phyloP scores from a whole-genome alignment of 1,140 invertebrate genomes.

The Drosophila subobscura region DNA sequence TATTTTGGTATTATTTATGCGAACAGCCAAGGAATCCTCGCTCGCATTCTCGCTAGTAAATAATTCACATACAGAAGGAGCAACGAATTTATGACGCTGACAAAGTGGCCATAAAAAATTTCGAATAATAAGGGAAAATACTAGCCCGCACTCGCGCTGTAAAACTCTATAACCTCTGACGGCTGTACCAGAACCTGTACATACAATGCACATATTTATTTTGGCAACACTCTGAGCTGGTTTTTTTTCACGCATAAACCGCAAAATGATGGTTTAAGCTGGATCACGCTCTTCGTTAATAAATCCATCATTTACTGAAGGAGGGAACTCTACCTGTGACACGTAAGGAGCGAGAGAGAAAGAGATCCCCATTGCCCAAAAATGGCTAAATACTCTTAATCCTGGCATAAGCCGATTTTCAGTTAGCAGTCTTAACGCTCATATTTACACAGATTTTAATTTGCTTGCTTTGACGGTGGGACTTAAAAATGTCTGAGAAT shows the following conservation, averaged over 20 bases:
- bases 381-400: constrained; percentile 39
- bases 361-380: not conserved
- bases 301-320: constrained; percentile 66
- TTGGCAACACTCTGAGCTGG: constrained; percentile 46
- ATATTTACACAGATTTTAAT: constrained; percentile 67
- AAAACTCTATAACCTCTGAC: constrained; percentile 11
- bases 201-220: constrained; percentile 54
- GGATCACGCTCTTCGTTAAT: constrained; percentile 61
- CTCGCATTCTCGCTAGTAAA: constrained; percentile 66
- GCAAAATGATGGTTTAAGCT: constrained; percentile 70
- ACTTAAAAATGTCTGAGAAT: not conserved
- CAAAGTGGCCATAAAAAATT: constrained; percentile 81
- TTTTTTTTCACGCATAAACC: constrained; percentile 49
- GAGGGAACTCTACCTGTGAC: constrained; percentile 36
- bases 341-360: not conserved
- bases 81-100: constrained; percentile 77
- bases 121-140: constrained; percentile 60
- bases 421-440: constrained; percentile 22
- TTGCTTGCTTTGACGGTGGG: constrained; percentile 36
- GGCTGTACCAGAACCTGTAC: constrained; percentile 18
- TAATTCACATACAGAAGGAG: constrained; percentile 71
- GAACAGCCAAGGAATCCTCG: constrained; percentile 35
- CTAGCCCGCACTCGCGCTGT: constrained; percentile 11
- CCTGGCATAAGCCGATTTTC: constrained; percentile 29
- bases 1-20: constrained; percentile 81